These are phyloP conservation scores for Timema podura DNA, from an alignment of 2,888 invertebrate species.

Conservation along the genomic window DNA sequence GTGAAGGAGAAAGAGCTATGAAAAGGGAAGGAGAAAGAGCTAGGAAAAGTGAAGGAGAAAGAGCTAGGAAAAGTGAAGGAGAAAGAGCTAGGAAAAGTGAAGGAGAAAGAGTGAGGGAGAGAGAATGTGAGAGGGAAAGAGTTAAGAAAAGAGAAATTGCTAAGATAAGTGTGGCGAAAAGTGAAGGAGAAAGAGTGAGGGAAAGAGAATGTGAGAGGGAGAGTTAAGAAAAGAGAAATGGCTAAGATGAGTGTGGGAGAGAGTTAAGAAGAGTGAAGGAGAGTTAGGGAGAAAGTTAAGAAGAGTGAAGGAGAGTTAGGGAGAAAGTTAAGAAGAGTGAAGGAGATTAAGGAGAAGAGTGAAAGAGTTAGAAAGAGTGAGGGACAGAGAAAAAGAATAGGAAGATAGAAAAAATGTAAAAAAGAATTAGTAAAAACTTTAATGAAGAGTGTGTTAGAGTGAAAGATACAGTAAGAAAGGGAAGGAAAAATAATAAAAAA, in stretches of 20 bases:
- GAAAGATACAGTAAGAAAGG: not conserved
- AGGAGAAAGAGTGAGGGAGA: not conserved
- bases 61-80: not conserved
- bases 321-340: not conserved
- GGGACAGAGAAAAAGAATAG: not conserved
- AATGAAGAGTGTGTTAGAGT: not conserved
- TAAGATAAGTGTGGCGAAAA: not conserved
- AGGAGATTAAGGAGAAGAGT: not conserved
- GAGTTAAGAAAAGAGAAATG: constrained; percentile 3
- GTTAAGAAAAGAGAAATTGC: not conserved
- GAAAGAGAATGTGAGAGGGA: constrained; percentile 8
- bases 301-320: not conserved
- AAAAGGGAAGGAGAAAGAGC: not conserved
- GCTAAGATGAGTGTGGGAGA: not conserved
- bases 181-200: not conserved
- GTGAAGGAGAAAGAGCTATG: not conserved
- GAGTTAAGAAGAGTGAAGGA: constrained; percentile 7
- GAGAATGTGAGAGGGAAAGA: not conserved
- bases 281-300: constrained; percentile 14
- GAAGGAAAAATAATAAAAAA: not conserved
- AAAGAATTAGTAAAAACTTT: not conserved
- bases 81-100: not conserved
- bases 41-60: not conserved
- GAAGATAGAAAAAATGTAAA: not conserved
- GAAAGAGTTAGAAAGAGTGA: not conserved